These are phyloP conservation scores for Lasioglossum morio DNA, from an alignment of 2,888 invertebrate species.

Conservation along the genomic window DNA sequence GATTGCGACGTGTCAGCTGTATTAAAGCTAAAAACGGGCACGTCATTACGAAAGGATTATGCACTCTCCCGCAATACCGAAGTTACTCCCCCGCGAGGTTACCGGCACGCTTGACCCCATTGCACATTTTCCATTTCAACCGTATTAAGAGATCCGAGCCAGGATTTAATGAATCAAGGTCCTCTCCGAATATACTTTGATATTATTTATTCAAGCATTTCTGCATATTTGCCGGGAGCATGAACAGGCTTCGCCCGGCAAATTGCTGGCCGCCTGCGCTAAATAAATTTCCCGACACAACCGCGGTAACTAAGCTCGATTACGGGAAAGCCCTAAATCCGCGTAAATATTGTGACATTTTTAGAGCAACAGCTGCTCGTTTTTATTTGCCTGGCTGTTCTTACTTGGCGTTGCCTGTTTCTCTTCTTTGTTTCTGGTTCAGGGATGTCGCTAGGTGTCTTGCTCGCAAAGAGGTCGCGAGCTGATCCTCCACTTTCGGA, in stretches of 20 bases:
- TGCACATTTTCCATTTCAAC: constrained; percentile 71
- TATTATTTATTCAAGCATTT: constrained; percentile 69
- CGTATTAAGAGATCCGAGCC: constrained; percentile 69
- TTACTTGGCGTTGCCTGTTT: background rate
- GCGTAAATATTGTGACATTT: constrained; percentile 26
- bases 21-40: constrained; percentile 73
- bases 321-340: constrained; percentile 23
- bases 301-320: constrained; percentile 17
- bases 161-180: constrained; percentile 71
- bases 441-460: background rate
- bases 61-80: constrained; percentile 60
- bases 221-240: constrained; percentile 33
- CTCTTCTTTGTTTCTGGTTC: background rate
- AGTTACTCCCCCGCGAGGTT: constrained; percentile 50
- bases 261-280: constrained; percentile 22
- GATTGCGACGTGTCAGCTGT: constrained; percentile 69
- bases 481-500: background rate
- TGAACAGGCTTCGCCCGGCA: constrained; percentile 26
- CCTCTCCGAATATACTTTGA: constrained; percentile 50
- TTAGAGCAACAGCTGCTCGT: background rate
- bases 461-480: background rate
- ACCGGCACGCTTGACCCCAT: constrained; percentile 63
- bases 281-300: constrained; percentile 39
- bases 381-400: background rate
- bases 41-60: constrained; percentile 78